Conservation (phyloP, 2,113 vertebrate genomes). For the Symphodus melops region DNA sequence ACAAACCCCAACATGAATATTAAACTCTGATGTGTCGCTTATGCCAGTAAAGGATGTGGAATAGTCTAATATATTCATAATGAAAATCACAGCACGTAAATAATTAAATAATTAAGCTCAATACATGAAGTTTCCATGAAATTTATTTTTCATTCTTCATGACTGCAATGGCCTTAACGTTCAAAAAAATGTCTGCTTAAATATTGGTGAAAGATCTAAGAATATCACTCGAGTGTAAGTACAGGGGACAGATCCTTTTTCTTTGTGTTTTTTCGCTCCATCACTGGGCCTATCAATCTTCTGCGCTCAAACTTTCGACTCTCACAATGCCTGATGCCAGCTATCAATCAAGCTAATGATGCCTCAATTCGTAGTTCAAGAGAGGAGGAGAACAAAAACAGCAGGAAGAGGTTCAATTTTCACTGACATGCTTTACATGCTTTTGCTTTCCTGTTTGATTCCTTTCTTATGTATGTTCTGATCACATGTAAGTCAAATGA, state of each 20-base stretch:
- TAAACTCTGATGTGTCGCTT: too few relatives aligned
- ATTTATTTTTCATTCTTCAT: neutral
- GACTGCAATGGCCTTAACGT: slow-evolving; percentile 6
- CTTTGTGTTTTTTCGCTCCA: neutral
- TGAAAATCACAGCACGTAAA: too few relatives aligned
- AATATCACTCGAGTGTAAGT: slow-evolving; percentile 24
- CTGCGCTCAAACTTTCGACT: slow-evolving; percentile 42
- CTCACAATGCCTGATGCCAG: slow-evolving; percentile 35
- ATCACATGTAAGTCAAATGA: neutral
- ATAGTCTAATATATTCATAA: too few relatives aligned
- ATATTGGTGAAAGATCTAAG: slow-evolving; percentile 10
- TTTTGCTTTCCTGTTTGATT: neutral
- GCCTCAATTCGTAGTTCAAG: slow-evolving; percentile 52
- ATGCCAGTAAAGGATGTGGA: too few relatives aligned
- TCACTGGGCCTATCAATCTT: slow-evolving; percentile 50
- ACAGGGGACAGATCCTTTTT: slow-evolving; percentile 22
- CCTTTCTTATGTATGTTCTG: neutral
- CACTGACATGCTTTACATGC: neutral
- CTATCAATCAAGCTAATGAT: slow-evolving; percentile 63
- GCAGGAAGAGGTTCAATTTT: neutral
- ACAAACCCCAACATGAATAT: too few relatives aligned
- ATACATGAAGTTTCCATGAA: neutral
- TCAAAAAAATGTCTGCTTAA: slow-evolving; percentile 13
- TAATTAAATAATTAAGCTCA: too few relatives aligned
- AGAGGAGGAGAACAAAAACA: slow-evolving; percentile 35